Percentiles rank a stretch among this genome's conserved stretches.
phyloP scores from a whole-genome alignment of 1,140 invertebrate species.

The Phocides pigmalion region DNA sequence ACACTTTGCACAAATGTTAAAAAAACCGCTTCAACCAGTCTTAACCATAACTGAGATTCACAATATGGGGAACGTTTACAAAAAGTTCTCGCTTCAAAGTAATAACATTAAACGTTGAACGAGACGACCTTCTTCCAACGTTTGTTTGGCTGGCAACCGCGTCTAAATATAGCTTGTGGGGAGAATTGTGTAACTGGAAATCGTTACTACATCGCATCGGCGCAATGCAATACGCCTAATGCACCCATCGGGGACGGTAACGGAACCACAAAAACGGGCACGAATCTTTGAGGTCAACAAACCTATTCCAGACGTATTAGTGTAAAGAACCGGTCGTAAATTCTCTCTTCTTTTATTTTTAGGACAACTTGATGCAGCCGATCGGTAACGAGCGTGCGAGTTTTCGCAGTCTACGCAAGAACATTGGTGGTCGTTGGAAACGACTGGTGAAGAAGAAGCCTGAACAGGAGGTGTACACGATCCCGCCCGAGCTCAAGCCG shows the following conservation, averaged over 20 bases:
- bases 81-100: slow-evolving; percentile 46
- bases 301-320: slow-evolving; percentile 39
- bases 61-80: slow-evolving; percentile 32
- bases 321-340: slow-evolving; percentile 37
- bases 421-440: slow-evolving; percentile 92
- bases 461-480: slow-evolving; percentile 90
- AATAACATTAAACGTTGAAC: slow-evolving; percentile 52
- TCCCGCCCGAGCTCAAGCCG: slow-evolving; percentile 93
- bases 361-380: slow-evolving; percentile 91
- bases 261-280: slow-evolving; percentile 58
- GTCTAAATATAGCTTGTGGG: slow-evolving; percentile 55
- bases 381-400: slow-evolving; percentile 88
- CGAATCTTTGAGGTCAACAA: slow-evolving; percentile 51
- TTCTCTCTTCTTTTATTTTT: slow-evolving; percentile 75
- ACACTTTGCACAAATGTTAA: slow-evolving; percentile 37
- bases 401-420: slow-evolving; percentile 92
- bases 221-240: slow-evolving; percentile 61
- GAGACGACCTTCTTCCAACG: slow-evolving; percentile 50
- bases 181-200: slow-evolving; percentile 66
- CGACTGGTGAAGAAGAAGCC: slow-evolving; percentile 92
- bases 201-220: slow-evolving; percentile 48
- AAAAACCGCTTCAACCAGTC: slow-evolving; percentile 26
- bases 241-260: slow-evolving; percentile 66
- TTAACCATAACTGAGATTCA: slow-evolving; percentile 8
- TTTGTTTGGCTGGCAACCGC: slow-evolving; percentile 54